Evolutionary conservation across 2,888 invertebrate species (phyloP), one percentile per base, ranked within the genome.

Genomic region (Limnephilus lunatus): DNA sequence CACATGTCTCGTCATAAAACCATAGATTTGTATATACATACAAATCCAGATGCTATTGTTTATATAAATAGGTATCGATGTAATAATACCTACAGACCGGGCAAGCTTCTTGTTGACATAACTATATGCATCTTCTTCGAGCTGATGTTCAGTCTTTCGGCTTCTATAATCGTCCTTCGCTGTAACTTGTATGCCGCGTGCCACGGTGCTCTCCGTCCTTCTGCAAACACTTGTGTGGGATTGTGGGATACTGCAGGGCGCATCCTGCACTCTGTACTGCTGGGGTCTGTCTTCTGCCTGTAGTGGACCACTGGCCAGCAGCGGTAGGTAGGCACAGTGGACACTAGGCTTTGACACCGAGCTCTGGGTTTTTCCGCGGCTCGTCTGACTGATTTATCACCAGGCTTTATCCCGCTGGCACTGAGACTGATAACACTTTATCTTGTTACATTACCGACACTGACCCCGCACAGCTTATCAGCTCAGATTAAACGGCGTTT

Each of bases 311-410:
- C 44, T 44, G 44, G 44, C 44, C 0, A 1, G 30, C 82, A 31
- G 68, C 68, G n/a, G 25, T n/a, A 68, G 7, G 68, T 9, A 25
- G 4, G n/a, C 44, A 44, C 44, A 44, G 44, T 44, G 44, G 44
- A 14, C 44, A 44, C 44, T 14, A 11, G 44, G 44, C 39, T 39
- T 9, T 39, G 39, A 39, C 39, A 48, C 48, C 4, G 14, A 7
- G n/a, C n/a, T 19, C 15, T 44, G 7, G 4, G 25, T 9, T 44
- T 31, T 31, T 86, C 44, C 88, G 80, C 81, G 35, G 35, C 80
- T 80, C 88, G 32, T 68, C 80, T n/a, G 81, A 80, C 88, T 68
- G 88, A 89, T 89, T 89, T 89, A 89, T 89, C 32, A 12, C 32
- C 53, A 30, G 15, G 32, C 32, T 89, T 81, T n/a, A 25, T 89